Base-by-base conservation (phyloP, 2,888 invertebrate species). In the Dilophus febrilis region DNA sequence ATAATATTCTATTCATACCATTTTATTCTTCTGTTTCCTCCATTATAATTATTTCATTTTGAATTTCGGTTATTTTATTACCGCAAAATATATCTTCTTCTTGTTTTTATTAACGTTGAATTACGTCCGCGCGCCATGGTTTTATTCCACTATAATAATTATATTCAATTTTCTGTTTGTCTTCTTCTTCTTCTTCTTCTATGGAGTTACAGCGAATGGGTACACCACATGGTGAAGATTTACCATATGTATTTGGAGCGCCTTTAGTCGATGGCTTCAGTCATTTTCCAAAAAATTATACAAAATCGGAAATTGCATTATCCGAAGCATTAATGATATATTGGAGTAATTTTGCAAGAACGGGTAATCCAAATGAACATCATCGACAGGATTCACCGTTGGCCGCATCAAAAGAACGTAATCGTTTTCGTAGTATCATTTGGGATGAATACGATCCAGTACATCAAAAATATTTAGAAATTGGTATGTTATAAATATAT, bases 381-480 rank as follows among this genome's bases (percentile, higher is more conserved):
- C 74, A 75, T 51, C 77, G 79, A 19, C 79, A 77, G 56, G 85
- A 87, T 54, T 73, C 75, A 1, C 68, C 77, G 37, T 65, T 85
- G 46, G 79, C 81, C 4, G 79, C 80, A 35, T 85, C 84, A 39
- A 77, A 82, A 54, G 88, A 88, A 56, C 72, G 80, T 47, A 86
- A 81, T 67, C 75, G 84, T 52, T 85, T 86, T 62, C 72, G 84
- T 38, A 80, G 77, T 48, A 73, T 84, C 50, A 73, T 71, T 38
- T 94, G 94, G 94, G 90, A 90, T 50, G 81, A 84, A 55, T 92
- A 91, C 65, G 88, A 90, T 59, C 81, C 84, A 2, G 77, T 85
- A 45, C 87, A 88, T 66, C 90, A 91, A 57, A 88, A 90, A 59
- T 92, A 90, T 64, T 69, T 92, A 54, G 87, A 87, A 72, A 85